Evolutionary conservation across 2,113 vertebrate species (phyloP), one percentile per base, ranked within the genome.

Genomic region (Ptychochromis oligacanthus): DNA sequence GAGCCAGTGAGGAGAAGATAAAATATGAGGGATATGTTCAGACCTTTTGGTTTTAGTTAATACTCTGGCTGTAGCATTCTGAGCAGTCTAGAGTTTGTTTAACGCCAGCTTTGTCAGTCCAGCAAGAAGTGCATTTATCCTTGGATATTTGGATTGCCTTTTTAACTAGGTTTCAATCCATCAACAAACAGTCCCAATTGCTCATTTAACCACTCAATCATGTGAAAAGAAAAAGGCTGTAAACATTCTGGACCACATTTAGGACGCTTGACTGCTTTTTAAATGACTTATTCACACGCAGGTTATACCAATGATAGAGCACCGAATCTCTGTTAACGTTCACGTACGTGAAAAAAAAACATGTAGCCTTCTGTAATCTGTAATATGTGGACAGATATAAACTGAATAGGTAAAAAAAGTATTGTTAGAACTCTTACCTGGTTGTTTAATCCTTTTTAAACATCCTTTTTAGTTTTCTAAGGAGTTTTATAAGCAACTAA

Each of bases 161-260:
- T 70, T 52, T n/a, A 52, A 26, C 15, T 72, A 52, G 0, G 6
- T 49, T 6, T 67, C 22, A 20, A 17, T 20, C 24, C 10, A 70
- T 72, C 24, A 72, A 22, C 52, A 52, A 31, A 49, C 49, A 20
- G 43, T 31, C 43, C 28, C 28, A 49, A 31, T 52, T 43, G 1
- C 10, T 20, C 24, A 17, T 72, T 28, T 11, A 49, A 36, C 38
- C 62, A 65, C n/a, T 40, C 40, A 0, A 3, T 67, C 52, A 10
- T 52, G 43, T 1, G 24, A 2, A 52, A 70, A 49, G 1, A 26
- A 26, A 70, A 26, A 52, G 26, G 0, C 46, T 28, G 24, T 52
- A 52, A 52, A 52, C 43, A 72, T 13, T 72, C 24, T 52, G 65
- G 65, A 72, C 46, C 10, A 31, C 65, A 70, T 52, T 52, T 70